Evolutionary conservation across 2,797 vertebrate species (phyloP).

Genomic region (Acrocephalus scirpaceus): DNA sequence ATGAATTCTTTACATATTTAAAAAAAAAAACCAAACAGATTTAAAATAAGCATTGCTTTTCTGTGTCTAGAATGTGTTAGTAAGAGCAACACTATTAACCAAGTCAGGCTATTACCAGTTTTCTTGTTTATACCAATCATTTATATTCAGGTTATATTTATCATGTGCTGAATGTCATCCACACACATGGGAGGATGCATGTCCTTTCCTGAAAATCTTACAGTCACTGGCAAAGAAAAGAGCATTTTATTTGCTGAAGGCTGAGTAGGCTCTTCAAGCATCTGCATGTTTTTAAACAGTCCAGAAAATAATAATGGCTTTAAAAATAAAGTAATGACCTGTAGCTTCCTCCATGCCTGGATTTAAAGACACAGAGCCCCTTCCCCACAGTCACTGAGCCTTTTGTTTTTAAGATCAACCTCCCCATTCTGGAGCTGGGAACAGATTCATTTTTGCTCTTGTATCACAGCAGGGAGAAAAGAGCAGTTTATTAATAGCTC

Average conservation of each 20-base stretch:
- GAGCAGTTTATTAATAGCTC: neutral
- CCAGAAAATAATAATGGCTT: constrained; percentile 1
- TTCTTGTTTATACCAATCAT: neutral
- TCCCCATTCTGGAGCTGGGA: neutral
- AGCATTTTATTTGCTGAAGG: neutral
- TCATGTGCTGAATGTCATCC: neutral
- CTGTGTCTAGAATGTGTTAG: neutral
- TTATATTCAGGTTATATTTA: neutral
- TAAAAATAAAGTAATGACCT: constrained; percentile 26
- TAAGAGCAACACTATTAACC: neutral
- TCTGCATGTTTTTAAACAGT: neutral
- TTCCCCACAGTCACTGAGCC: neutral
- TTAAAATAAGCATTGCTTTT: constrained; percentile 11
- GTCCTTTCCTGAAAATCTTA: neutral
- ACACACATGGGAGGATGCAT: neutral
- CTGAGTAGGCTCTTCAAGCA: neutral
- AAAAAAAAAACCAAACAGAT: neutral
- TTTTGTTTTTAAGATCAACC: neutral
- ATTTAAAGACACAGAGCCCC: neutral
- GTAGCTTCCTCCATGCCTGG: neutral
- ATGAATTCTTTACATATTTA: neutral
- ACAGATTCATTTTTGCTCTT: neutral
- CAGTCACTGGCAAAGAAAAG: neutral
- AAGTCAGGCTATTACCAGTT: neutral
- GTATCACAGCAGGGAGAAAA: neutral